Evolutionary conservation across 2,113 vertebrate species (phyloP).

Genomic region (Engraulis encrasicolus): DNA sequence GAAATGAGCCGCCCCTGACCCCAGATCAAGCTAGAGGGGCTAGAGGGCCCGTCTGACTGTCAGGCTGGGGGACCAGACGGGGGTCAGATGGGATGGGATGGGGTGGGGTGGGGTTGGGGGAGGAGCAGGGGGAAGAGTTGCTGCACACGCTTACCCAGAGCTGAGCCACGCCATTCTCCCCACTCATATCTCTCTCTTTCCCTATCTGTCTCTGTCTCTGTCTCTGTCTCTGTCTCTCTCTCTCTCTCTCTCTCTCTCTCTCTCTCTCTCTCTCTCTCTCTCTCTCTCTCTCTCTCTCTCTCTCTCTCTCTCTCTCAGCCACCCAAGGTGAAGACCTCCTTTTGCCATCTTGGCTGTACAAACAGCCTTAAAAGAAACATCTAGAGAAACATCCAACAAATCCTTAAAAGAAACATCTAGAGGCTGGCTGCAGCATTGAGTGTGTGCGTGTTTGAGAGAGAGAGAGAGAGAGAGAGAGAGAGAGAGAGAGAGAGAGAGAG

Average conservation of each 20-base stretch:
- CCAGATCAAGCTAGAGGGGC: background rate
- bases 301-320: background rate
- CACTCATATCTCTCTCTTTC: background rate
- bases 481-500: background rate
- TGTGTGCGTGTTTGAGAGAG: background rate
- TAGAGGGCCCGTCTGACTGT: background rate
- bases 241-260: background rate
- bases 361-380: background rate
- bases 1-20: background rate
- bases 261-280: background rate
- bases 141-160: too few species aligned
- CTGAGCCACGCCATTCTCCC: background rate
- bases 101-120: too few species aligned
- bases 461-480: background rate
- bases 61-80: background rate
- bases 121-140: too few species aligned
- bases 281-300: background rate
- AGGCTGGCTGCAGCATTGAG: background rate
- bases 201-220: background rate
- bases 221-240: background rate
- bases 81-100: background rate
- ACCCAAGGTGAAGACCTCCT: slow-evolving; percentile 5
- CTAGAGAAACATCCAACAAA: background rate
- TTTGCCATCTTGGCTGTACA: background rate
- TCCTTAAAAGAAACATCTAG: background rate